These are phyloP conservation scores for Triplophysa siluroides DNA, from an alignment of 2,113 vertebrate species.

Conservation along the genomic window DNA sequence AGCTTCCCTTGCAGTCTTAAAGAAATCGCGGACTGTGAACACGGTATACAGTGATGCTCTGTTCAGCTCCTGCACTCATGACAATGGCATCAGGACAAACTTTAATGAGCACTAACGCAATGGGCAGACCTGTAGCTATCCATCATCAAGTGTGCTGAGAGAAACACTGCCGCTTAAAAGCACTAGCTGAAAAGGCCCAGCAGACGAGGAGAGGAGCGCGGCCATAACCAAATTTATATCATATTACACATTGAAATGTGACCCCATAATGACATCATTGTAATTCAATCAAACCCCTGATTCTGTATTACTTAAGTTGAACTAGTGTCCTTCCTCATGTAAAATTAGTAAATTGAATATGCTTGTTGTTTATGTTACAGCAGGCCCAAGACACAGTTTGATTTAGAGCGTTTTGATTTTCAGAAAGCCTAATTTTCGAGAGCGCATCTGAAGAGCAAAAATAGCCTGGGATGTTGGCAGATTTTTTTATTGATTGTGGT, in stretches of 20 bases:
- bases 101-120: constrained; percentile 64
- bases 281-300: constrained; percentile 78
- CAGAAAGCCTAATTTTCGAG: constrained; percentile 42
- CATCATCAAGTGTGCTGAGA: constrained; percentile 63
- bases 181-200: constrained; percentile 62
- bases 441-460: constrained; percentile 27
- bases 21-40: no score
- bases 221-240: constrained; percentile 74
- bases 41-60: not conserved
- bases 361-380: constrained; percentile 62
- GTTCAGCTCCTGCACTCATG: constrained; percentile 51
- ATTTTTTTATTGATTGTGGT: constrained; percentile 41
- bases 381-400: constrained; percentile 46
- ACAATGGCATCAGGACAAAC: constrained; percentile 60
- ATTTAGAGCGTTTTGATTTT: constrained; percentile 54
- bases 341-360: constrained; percentile 74
- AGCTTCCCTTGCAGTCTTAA: no score
- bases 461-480: constrained; percentile 20
- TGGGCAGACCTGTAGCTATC: constrained; percentile 65
- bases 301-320: constrained; percentile 79
- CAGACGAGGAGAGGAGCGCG: constrained; percentile 51
- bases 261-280: constrained; percentile 77
- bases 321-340: constrained; percentile 75
- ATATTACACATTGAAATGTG: constrained; percentile 81
- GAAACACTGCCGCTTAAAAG: constrained; percentile 68